Conservation (phyloP, 64 coral and sea anemone species). For the Anthopleura sola region DNA sequence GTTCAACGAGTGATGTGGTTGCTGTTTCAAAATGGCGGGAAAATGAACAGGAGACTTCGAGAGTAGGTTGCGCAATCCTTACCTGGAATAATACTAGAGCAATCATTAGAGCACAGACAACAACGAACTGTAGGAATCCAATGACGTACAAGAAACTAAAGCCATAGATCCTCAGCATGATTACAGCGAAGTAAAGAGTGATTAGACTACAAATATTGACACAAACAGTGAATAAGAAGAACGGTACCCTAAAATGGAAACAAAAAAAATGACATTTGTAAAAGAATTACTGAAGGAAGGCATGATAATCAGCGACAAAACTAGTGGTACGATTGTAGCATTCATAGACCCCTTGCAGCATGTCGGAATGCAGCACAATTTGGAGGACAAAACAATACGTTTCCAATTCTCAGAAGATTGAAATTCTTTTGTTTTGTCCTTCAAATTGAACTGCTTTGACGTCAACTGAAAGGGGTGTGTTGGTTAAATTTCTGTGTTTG, state of each 20-base stretch:
- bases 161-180: conserved; percentile 57
- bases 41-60: neutral
- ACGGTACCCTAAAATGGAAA: conserved; percentile 50
- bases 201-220: conserved; percentile 60
- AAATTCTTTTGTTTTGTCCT: no score
- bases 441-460: no score
- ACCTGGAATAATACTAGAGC: conserved; percentile 73
- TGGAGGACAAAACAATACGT: no score
- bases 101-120: conserved; percentile 47
- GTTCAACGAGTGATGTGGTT: no score
- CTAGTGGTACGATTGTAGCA: no score
- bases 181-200: conserved; percentile 73
- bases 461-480: no score
- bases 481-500: no score
- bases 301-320: no score
- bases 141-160: conserved; percentile 64
- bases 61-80: neutral
- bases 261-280: neutral
- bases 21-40: neutral
- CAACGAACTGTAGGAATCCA: conserved; percentile 58
- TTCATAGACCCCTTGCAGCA: no score
- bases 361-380: no score
- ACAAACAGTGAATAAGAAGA: conserved; percentile 70
- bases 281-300: no score
- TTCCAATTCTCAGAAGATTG: no score